A percentile compares a stretch with the other conserved stretches of the same genome.
Evolutionary conservation across 92 coral and sea anemone genomes (phyloP).

Genomic region (Phenganax marumi): DNA sequence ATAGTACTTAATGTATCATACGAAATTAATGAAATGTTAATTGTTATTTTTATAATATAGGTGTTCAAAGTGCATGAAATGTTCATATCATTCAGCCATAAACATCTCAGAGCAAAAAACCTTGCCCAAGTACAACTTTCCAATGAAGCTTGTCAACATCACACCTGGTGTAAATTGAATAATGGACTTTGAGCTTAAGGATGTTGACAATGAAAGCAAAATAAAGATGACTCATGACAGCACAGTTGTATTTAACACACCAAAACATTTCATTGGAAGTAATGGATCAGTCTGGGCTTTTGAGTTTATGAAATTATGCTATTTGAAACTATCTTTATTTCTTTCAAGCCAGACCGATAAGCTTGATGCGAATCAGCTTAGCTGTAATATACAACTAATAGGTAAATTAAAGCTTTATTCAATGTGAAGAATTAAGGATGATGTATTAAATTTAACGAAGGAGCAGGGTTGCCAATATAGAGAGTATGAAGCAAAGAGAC

Average conservation of each 20-base stretch:
- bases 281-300: slow-evolving; percentile 46
- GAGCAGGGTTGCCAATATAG: slow-evolving; percentile 37
- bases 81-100: slow-evolving; percentile 41
- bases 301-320: slow-evolving; percentile 30
- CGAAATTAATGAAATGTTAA: background rate
- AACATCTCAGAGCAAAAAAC: slow-evolving; percentile 28
- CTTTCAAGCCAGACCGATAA: slow-evolving; percentile 35
- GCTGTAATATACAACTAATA: slow-evolving; percentile 21
- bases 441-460: slow-evolving; percentile 31
- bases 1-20: slow-evolving; percentile 5
- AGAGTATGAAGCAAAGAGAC: slow-evolving; percentile 34
- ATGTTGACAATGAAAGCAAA: slow-evolving; percentile 39
- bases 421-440: slow-evolving; percentile 29
- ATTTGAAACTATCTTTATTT: slow-evolving; percentile 27
- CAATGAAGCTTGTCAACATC: slow-evolving; percentile 27
- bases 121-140: slow-evolving; percentile 48
- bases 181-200: slow-evolving; percentile 36
- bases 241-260: slow-evolving; percentile 38
- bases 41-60: slow-evolving; percentile 6
- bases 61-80: slow-evolving; percentile 45
- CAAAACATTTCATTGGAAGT: slow-evolving; percentile 49
- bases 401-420: slow-evolving; percentile 20
- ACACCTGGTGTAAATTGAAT: slow-evolving; percentile 40
- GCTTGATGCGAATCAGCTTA: slow-evolving; percentile 23
- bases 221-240: slow-evolving; percentile 31